A percentile compares a stretch with the other conserved stretches of the same genome.
Conservation (phyloP, 2,888 invertebrate species). For the Lasius fuliginosus region DNA sequence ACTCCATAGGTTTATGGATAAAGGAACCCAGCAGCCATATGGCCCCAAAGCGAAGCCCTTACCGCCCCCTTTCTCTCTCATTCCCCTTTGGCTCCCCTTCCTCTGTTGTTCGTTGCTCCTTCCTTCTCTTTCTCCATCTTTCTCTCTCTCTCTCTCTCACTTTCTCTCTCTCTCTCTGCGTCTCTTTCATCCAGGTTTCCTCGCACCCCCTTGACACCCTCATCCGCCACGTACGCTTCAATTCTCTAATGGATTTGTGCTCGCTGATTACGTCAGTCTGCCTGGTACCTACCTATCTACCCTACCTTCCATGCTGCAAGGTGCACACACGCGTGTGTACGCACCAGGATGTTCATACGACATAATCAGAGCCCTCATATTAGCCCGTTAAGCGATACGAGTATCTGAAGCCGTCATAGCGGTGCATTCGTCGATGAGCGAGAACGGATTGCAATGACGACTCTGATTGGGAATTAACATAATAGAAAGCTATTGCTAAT, state of each 20-base stretch:
- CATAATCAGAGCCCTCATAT: constrained; percentile 74
- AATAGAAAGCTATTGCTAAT: constrained; percentile 15
- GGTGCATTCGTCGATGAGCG: background rate
- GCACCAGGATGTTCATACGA: constrained; percentile 66
- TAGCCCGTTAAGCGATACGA: constrained; percentile 71
- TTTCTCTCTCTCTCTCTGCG: constrained; percentile 41
- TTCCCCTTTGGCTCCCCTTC: constrained; percentile 22
- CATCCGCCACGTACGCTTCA: constrained; percentile 63
- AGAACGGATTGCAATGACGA: constrained; percentile 13
- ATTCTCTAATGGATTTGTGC: constrained; percentile 79
- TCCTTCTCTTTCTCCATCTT: constrained; percentile 21
- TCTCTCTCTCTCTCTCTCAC: constrained; percentile 44
- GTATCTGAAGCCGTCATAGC: constrained; percentile 61
- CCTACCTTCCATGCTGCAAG: constrained; percentile 14
- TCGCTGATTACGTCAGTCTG: constrained; percentile 67
- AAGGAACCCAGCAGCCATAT: constrained; percentile 77
- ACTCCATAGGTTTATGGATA: constrained; percentile 68
- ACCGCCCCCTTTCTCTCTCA: constrained; percentile 59
- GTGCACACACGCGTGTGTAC: constrained; percentile 47
- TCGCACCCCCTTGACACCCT: constrained; percentile 45
- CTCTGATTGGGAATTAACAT: constrained; percentile 13
- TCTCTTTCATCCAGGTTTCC: constrained; percentile 17
- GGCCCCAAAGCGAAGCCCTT: constrained; percentile 71
- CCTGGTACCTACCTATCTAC: constrained; percentile 25
- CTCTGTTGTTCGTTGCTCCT: constrained; percentile 30